These are phyloP conservation scores for Rotaria socialis DNA, from an alignment of 2,888 invertebrate species.

Conservation along the genomic window DNA sequence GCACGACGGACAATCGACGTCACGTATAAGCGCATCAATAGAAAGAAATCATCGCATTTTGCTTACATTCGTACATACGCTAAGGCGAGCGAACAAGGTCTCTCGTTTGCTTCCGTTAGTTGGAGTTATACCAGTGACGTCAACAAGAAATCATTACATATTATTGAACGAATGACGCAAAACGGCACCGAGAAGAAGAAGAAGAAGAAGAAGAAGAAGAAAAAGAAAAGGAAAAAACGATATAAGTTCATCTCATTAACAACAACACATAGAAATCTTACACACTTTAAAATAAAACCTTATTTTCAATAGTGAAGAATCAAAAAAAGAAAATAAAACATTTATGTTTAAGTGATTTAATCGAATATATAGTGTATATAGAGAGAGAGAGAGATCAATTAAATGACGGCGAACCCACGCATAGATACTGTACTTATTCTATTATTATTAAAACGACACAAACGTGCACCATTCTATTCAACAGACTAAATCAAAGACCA, in stretches of 20 bases:
- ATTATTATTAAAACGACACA: neutral
- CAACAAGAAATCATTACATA: conserved; percentile 17
- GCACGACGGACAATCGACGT: conserved; percentile 19
- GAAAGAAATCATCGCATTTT: conserved; percentile 27
- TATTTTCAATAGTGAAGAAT: neutral
- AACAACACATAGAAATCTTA: neutral
- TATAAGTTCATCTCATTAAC: neutral
- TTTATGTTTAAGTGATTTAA: neutral
- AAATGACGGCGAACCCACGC: neutral
- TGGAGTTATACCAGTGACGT: neutral
- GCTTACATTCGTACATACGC: neutral
- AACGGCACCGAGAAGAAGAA: neutral
- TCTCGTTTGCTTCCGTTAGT: neutral
- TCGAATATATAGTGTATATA: neutral
- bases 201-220: neutral
- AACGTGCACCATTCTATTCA: neutral
- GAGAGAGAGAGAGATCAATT: neutral
- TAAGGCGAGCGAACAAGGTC: conserved; percentile 29
- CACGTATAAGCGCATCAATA: conserved; percentile 23
- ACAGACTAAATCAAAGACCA: neutral
- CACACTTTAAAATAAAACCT: neutral
- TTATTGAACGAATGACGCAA: conserved; percentile 25
- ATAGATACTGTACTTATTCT: neutral
- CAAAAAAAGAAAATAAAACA: neutral
- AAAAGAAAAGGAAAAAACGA: too few relatives aligned